Base-by-base conservation (phyloP, 2,113 vertebrate species). In the Austrofundulus limnaeus region DNA sequence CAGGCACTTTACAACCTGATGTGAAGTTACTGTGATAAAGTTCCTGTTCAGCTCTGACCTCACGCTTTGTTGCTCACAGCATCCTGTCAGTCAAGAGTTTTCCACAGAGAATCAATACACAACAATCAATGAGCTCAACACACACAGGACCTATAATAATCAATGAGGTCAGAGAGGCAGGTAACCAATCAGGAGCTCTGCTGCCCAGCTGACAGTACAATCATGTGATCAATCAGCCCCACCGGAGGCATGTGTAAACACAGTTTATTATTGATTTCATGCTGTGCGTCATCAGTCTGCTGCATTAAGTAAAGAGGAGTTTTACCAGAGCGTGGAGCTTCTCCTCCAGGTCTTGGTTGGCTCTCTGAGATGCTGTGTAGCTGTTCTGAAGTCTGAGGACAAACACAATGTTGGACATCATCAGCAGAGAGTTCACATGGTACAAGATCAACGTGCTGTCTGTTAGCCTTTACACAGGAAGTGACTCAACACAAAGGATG, bases 311-410 rank as follows among this genome's bases (percentile, higher is more conserved):
- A 45, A 48, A 14, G n/a, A n/a, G 47, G 20, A 62, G 45, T 41
- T 15, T 91, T 94, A 99, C 97, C 94, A 98, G 89, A 9, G 95
- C 88, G 42, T 97, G 95, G 61, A 99, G 92, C 88, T 98, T 99
- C 92, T 99, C 97, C 82, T 99, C 97, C 83, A 99, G 90, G 51
- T 99, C 97, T 90, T 99, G 96, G 82, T 98, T 99, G 79, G 95
- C 90, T 91, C 96, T 92, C 88, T 98, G 97, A 31, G 96, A 98
- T 12, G 95, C 95, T 0, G 96, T 97, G 85, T 99, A 99, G 86
- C 96, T 99, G 88, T 98, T 98, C 89, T 99, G 96, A 57, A 99
- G 92, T 92, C 97, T 99, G 87, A 12, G 57, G n/a, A 74, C 13
- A 72, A 17, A 54, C 13, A 51, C 11, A 34, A 4, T 2, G 0